A percentile compares a stretch with the other conserved stretches of the same genome.
Evolutionary conservation across 1,140 invertebrate genomes (phyloP).

Genomic region (Meteorus sp.): DNA sequence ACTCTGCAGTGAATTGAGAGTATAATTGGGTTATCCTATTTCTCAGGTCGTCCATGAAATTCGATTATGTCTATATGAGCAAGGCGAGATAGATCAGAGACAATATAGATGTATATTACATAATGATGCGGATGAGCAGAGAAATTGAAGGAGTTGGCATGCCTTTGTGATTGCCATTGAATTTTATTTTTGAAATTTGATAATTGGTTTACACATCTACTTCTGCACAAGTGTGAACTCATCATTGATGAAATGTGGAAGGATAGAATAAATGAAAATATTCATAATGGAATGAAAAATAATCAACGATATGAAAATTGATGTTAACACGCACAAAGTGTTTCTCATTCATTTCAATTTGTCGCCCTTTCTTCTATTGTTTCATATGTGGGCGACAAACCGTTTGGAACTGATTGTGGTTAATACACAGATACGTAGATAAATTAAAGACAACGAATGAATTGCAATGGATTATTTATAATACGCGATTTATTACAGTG

Average conservation of each 20-base stretch:
- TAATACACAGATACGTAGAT: background rate
- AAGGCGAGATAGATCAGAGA: background rate
- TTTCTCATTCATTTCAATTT: background rate
- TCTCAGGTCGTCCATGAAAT: background rate
- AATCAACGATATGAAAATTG: too few species aligned
- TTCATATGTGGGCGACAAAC: background rate
- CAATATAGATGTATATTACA: background rate
- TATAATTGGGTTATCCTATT: background rate
- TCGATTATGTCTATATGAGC: background rate
- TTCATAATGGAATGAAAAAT: too few species aligned
- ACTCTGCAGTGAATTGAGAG: background rate
- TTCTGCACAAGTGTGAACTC: too few species aligned
- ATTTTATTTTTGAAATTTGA: too few species aligned
- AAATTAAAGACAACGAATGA: background rate
- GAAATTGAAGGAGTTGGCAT: too few species aligned
- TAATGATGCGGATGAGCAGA: too few species aligned
- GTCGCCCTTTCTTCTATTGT: background rate
- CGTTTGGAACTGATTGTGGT: background rate
- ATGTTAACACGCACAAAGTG: too few species aligned
- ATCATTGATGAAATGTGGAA: too few species aligned
- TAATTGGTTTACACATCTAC: too few species aligned
- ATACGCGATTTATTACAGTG: conserved; percentile 67
- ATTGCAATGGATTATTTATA: too few species aligned
- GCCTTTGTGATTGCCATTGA: background rate
- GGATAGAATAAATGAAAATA: too few species aligned